Base-by-base conservation (phyloP, 2,888 invertebrate species). In the Caenorhabditis angaria region DNA sequence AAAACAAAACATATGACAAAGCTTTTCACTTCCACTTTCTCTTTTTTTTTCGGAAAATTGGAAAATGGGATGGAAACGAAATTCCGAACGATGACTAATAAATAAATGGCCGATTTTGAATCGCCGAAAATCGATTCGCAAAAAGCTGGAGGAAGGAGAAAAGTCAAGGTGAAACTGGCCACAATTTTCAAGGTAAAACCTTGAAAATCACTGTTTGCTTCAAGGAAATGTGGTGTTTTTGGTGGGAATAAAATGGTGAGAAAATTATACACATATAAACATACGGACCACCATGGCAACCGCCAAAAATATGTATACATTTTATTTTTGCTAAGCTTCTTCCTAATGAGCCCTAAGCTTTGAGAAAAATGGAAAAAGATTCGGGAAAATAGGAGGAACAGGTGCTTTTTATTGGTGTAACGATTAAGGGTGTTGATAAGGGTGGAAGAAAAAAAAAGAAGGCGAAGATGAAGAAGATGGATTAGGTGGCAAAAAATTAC, bases 51-150 rank as follows among this genome's bases (percentile, higher is more conserved):
- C n/a, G n/a, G n/a, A n/a, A n/a, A n/a, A n/a, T n/a, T n/a, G 41
- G 18, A 41, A 14, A 14, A 41, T 12, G 14, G 18, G 41, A 41
- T 41, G 41, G 18, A 41, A 41, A 41, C 14, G 18, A 14, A 41
- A 41, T 41, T 41, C 41, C 41, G 41, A 41, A 41, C 3, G 41
- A 41, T 41, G 41, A 41, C 41, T 41, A 41, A 41, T 41, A 41
- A 12, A 41, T n/a, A n/a, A n/a, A n/a, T n/a, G 41, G 41, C 41
- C 41, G 41, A 41, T 41, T n/a, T n/a, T n/a, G n/a, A n/a, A n/a
- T n/a, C n/a, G n/a, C n/a, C n/a, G n/a, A 12, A 6, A 32, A 32
- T 32, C 41, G 18, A 41, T 6, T 14, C 41, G 3, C 10, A 41
- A 41, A 41, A 41, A 41, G 41, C 18, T 18, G n/a, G n/a, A n/a